Evolutionary conservation across 2,113 vertebrate species (phyloP), one percentile per base, ranked within the genome.

Genomic region (Cairina moschata): DNA sequence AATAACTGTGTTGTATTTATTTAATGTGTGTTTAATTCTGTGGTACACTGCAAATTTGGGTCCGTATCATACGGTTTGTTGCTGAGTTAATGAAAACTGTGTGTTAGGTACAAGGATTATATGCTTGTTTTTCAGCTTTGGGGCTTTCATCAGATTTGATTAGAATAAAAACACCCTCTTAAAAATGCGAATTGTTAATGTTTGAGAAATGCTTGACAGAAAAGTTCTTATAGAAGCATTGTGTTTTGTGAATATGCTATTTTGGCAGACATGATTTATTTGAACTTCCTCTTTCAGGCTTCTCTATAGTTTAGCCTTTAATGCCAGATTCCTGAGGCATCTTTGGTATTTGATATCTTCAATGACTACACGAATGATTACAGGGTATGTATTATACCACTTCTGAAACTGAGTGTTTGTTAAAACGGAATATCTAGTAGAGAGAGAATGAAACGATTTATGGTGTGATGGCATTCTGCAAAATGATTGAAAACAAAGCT

Each of bases 291-390:
- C 68, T 98, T 96, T n/a, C 96, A 99, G 99, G 97, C 99, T 99
- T 92, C 97, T 99, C 90, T 99, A 99, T 97, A 99, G 99, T 96
- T 98, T 99, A 97, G 99, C 99, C 80, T 99, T 99, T 95, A 99
- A 99, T 58, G 99, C 99, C 94, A 98, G 99, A 80, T 99, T 99
- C 97, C 98, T 99, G 96, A 97, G 99, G 85, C 99, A 99, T 91
- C 98, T 99, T 59, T 99, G 99, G 99, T 97, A 98, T 97, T 98
- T 99, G 91, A 99, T 99, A 93, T 99, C 99, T 36, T 99, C 99
- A n/a, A 99, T 99, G 99, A 99, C 99, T 23, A 99, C 99, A 13
- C 99, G 98, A 96, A 99, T 99, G 99, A 99, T 99, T 97, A 99
- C 99, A 50, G 99, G 99, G 99, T 99, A 98, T 88, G 99, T 98